phyloP scores from a whole-genome alignment of 2,797 vertebrate genomes.

The Rhinogobio ventralis region DNA sequence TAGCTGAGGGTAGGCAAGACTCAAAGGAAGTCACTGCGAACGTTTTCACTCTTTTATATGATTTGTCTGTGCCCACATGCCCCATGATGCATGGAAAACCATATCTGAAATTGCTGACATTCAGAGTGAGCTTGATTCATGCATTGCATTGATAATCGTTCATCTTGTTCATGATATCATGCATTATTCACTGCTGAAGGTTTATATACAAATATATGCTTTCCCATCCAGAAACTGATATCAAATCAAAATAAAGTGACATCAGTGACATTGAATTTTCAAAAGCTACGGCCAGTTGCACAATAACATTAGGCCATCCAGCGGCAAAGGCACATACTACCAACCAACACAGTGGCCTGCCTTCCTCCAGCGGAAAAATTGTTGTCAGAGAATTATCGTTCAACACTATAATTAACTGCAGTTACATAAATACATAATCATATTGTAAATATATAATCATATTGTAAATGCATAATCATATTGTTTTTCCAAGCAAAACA shows the following conservation, averaged over 20 bases:
- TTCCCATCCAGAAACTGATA: slow-evolving; percentile 1
- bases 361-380: not conserved
- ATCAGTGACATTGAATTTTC: slow-evolving; percentile 1
- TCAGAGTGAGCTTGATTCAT: slow-evolving; percentile 20
- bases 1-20: not conserved
- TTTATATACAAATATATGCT: slow-evolving; percentile 6
- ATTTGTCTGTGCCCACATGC: slow-evolving; percentile 17
- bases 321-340: not conserved
- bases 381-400: not conserved
- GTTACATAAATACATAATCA: slow-evolving; percentile 13
- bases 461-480: slow-evolving; percentile 11
- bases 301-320: not conserved
- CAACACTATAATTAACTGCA: not conserved
- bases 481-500: slow-evolving; percentile 20
- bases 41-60: not conserved
- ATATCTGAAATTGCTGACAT: slow-evolving; percentile 12
- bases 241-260: not conserved
- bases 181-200: slow-evolving; percentile 1
- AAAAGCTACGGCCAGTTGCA: not conserved
- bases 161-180: slow-evolving; percentile 11
- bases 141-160: slow-evolving; percentile 17
- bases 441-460: not conserved
- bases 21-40: not conserved
- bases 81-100: slow-evolving; percentile 18
- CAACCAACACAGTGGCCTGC: not conserved